Evolutionary conservation across 2,888 invertebrate genomes (phyloP).

Genomic region (Athrips mouffetella): DNA sequence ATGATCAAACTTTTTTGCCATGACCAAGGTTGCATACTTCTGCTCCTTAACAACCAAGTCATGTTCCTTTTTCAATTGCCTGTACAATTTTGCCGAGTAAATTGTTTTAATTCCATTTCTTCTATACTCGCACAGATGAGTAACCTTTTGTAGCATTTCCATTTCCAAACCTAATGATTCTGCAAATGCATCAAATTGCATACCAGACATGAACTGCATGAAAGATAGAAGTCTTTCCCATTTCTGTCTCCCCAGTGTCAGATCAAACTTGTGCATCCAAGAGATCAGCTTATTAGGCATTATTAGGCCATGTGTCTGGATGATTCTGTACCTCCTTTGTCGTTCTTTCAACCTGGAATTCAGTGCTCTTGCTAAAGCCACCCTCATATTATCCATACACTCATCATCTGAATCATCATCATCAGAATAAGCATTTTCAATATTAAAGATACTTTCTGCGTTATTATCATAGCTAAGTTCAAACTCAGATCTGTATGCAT

Average conservation of each 20-base stretch:
- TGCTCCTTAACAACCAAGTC: conserved; percentile 75
- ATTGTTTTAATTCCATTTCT: conserved; percentile 84
- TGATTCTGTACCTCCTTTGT: conserved; percentile 83
- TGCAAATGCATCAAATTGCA: conserved; percentile 86
- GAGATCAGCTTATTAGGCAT: conserved; percentile 83
- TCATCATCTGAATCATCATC: conserved; percentile 63
- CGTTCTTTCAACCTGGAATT: conserved; percentile 87
- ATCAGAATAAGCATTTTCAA: conserved; percentile 60
- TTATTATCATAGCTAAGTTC: conserved; percentile 89
- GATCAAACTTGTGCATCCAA: conserved; percentile 84
- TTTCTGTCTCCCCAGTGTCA: conserved; percentile 76
- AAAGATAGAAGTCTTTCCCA: conserved; percentile 82
- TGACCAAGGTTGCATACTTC: conserved; percentile 47
- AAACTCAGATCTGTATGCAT: conserved; percentile 91
- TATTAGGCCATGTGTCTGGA: conserved; percentile 88
- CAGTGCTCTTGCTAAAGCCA: conserved; percentile 84
- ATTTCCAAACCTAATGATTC: conserved; percentile 86
- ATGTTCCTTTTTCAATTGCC: conserved; percentile 80
- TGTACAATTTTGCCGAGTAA: conserved; percentile 80
- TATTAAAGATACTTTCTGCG: conserved; percentile 84
- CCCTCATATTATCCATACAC: conserved; percentile 81
- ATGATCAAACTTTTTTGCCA: conserved; percentile 59
- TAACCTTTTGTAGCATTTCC: conserved; percentile 81
- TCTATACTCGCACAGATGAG: conserved; percentile 81
- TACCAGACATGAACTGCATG: conserved; percentile 85